phyloP scores from a whole-genome alignment of 2,797 vertebrate genomes.

The Syndactyla subalaris region DNA sequence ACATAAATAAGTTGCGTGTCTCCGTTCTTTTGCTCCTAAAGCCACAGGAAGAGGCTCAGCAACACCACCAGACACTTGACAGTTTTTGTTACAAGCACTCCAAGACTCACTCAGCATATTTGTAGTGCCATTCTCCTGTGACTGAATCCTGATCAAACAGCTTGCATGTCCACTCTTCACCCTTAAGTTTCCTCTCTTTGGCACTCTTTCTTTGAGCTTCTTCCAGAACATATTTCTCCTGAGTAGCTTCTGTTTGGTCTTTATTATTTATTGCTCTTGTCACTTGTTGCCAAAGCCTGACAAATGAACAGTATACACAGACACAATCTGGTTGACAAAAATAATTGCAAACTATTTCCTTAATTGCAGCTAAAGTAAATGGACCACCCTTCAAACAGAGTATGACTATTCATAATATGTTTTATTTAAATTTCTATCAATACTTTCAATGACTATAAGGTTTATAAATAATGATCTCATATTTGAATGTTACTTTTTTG shows the following conservation, averaged over 20 bases:
- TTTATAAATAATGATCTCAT: background rate
- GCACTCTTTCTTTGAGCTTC: slow-evolving; percentile 92
- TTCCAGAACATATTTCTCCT: slow-evolving; percentile 95
- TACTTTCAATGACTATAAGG: background rate
- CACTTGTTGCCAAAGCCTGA: slow-evolving; percentile 97
- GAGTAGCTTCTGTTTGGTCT: slow-evolving; percentile 97
- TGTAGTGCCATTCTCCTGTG: slow-evolving; percentile 96
- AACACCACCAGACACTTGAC: background rate
- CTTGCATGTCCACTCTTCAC: slow-evolving; percentile 89
- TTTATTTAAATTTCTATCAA: background rate
- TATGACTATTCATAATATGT: background rate
- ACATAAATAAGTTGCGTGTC: background rate
- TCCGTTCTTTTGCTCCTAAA: background rate
- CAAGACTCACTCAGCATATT: slow-evolving; percentile 92
- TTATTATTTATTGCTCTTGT: slow-evolving; percentile 95
- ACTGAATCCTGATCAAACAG: slow-evolving; percentile 92
- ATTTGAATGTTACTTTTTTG: background rate
- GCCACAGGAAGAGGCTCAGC: background rate
- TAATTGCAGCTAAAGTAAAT: background rate
- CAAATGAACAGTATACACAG: background rate
- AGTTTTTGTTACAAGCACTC: background rate
- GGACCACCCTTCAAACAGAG: background rate
- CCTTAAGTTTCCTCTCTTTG: slow-evolving; percentile 90
- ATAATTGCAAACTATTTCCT: background rate
- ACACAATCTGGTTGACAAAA: background rate